Conservation (phyloP, 2,113 vertebrate genomes). For the Suncus etruscus region DNA sequence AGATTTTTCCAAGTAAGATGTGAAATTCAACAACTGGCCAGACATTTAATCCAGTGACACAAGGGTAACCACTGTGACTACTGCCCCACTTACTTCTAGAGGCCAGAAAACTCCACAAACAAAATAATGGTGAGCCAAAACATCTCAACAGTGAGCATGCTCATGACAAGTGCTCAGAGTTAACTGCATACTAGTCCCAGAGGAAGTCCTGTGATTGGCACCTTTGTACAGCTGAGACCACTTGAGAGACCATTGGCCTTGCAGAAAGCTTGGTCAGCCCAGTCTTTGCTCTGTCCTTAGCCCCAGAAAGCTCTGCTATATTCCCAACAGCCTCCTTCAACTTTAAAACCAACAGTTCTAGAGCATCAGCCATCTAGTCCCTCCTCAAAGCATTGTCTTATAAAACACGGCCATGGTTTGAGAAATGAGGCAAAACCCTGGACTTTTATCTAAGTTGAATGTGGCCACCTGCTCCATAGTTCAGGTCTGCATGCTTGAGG, state of each 20-base stretch:
- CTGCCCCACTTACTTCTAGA: neutral
- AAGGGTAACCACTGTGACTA: rapidly evolving
- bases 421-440: too few species aligned
- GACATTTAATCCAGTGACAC: neutral
- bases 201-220: rapidly evolving
- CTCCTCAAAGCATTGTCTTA: neutral
- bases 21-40: rapidly evolving
- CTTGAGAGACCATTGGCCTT: too few species aligned
- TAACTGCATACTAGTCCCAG: rapidly evolving
- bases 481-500: neutral
- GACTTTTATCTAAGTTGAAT: rapidly evolving
- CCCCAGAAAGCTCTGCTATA: rapidly evolving
- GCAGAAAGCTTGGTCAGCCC: too few species aligned
- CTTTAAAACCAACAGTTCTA: neutral
- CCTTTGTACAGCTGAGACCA: neutral
- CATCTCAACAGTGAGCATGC: too few species aligned
- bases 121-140: too few species aligned
- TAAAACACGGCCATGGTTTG: neutral
- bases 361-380: rapidly evolving
- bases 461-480: neutral
- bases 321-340: too few species aligned
- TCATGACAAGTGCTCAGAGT: neutral
- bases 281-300: too few species aligned
- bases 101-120: neutral
- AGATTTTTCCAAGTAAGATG: neutral